Percentiles rank a stretch among this genome's conserved stretches.
Evolutionary conservation across 2,797 vertebrate species (phyloP).

Genomic region (Heliangelus exortis): DNA sequence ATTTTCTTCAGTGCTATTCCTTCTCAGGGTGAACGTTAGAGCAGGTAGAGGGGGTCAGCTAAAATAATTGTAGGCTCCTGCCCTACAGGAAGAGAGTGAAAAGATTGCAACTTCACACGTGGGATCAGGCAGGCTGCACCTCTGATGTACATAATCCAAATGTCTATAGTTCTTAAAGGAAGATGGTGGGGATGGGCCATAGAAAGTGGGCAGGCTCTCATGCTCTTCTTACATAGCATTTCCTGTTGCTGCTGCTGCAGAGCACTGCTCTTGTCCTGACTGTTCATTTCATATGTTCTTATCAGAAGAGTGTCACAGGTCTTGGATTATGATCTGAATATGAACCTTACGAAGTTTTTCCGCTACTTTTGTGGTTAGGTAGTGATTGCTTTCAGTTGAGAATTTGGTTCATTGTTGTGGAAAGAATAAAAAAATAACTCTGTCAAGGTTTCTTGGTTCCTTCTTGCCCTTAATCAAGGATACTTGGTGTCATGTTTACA

Average conservation of each 20-base stretch:
- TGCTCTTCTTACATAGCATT: background rate
- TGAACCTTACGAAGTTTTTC: background rate
- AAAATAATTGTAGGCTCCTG: background rate
- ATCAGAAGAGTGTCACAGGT: background rate
- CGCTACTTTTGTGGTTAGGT: background rate
- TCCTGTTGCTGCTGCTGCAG: background rate
- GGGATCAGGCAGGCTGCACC: background rate
- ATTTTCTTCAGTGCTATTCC: background rate
- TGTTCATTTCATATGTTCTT: background rate
- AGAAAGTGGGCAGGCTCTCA: background rate
- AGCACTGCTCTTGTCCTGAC: background rate
- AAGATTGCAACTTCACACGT: background rate
- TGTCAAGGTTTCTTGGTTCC: background rate
- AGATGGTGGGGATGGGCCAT: accelerated
- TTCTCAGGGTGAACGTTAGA: background rate
- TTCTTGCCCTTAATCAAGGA: background rate
- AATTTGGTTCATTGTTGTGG: background rate
- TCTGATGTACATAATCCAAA: accelerated
- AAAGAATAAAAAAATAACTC: background rate
- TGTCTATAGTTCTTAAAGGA: background rate
- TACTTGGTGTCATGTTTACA: background rate
- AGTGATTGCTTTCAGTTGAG: background rate
- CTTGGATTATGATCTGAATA: background rate
- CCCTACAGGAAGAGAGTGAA: background rate
- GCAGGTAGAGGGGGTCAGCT: background rate